These are phyloP conservation scores for Odocoileus hemionus DNA, from an alignment of 2,113 vertebrate species.

Conservation along the genomic window DNA sequence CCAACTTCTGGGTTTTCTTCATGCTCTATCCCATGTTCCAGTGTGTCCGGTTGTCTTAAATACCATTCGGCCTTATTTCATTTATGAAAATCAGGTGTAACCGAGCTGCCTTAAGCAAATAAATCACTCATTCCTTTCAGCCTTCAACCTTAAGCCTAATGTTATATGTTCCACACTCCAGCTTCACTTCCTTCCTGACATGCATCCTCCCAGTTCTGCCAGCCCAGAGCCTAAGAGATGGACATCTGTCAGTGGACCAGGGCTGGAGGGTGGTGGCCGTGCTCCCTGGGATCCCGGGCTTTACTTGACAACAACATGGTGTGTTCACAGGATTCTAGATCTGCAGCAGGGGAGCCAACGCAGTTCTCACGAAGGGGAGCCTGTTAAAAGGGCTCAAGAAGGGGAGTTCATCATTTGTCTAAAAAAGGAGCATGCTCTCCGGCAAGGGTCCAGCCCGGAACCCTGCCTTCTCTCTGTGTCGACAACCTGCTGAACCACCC, in stretches of 20 bases:
- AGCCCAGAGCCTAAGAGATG: background rate
- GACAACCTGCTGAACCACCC: background rate
- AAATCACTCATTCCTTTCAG: background rate
- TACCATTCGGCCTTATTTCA: background rate
- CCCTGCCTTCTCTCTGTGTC: background rate
- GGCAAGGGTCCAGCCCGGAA: background rate
- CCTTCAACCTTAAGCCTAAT: background rate
- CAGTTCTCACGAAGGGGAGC: background rate
- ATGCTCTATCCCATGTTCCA: background rate
- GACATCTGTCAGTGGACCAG: fast-evolving
- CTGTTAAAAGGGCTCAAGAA: background rate
- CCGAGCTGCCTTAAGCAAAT: background rate
- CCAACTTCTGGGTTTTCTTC: background rate
- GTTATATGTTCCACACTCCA: background rate
- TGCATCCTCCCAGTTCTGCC: fast-evolving
- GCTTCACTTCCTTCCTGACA: background rate
- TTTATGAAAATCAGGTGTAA: conserved; percentile 53
- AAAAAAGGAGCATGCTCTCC: background rate
- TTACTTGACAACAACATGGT: background rate
- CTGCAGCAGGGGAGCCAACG: background rate
- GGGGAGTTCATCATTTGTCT: background rate
- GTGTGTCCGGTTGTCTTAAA: conserved; percentile 23
- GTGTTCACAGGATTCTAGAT: background rate
- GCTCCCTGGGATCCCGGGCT: fast-evolving
- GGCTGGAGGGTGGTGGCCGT: fast-evolving